Conservation (phyloP, 1,140 invertebrate species). For the Pentalonia nigronervosa region DNA sequence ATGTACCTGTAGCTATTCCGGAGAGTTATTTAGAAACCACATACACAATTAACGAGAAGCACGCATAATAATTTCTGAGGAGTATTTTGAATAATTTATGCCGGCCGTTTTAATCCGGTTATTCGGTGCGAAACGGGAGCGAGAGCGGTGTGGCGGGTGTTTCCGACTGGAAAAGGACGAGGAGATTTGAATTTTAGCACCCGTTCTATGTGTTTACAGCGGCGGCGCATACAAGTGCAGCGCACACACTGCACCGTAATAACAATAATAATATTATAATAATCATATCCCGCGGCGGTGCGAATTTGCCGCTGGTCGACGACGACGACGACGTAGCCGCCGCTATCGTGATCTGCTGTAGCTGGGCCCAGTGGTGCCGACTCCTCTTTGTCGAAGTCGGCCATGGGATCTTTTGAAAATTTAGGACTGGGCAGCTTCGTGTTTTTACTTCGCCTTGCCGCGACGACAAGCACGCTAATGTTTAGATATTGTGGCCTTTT, state of each 20-base stretch:
- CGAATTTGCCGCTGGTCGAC: neutral
- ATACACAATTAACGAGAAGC: slow-evolving; percentile 50
- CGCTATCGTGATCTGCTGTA: neutral
- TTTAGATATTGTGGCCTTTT: too few relatives aligned
- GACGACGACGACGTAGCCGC: neutral
- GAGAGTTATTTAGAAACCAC: slow-evolving; percentile 11
- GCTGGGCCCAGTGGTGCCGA: neutral
- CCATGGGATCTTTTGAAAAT: too few relatives aligned
- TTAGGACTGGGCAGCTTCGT: too few relatives aligned
- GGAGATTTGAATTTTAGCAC: slow-evolving; percentile 36
- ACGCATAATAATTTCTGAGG: slow-evolving; percentile 37
- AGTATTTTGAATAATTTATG: slow-evolving; percentile 47
- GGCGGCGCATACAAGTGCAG: neutral
- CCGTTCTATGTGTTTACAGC: neutral
- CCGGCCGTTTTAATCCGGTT: slow-evolving; percentile 41
- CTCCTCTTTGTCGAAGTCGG: neutral
- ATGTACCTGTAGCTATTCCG: neutral
- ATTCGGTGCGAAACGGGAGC: neutral
- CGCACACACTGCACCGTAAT: neutral
- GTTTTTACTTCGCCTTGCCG: too few relatives aligned
- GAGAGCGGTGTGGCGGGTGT: neutral
- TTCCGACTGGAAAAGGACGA: neutral
- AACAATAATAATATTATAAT: neutral
- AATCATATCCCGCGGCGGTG: slow-evolving; percentile 8
- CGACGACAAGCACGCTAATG: too few relatives aligned